Percentiles rank a stretch among this genome's conserved stretches.
phyloP scores from a whole-genome alignment of 2,888 invertebrate genomes.

The Synergus umbraculus region DNA sequence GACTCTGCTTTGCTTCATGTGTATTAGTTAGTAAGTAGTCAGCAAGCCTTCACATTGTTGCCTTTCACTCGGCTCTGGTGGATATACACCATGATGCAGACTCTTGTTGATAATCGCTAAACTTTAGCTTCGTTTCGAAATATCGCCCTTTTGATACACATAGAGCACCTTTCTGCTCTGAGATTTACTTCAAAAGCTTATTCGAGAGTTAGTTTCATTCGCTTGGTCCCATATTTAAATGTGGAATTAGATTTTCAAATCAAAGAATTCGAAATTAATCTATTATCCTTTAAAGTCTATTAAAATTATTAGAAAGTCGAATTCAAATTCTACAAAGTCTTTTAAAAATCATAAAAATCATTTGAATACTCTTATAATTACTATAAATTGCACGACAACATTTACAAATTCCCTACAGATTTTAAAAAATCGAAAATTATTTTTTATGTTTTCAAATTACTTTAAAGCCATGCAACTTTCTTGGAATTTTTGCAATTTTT shows the following conservation, averaged over 20 bases:
- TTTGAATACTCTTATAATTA: too few relatives aligned
- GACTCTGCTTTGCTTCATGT: slow-evolving; percentile 47
- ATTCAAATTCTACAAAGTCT: too few relatives aligned
- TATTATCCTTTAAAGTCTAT: too few relatives aligned
- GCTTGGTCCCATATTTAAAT: background rate
- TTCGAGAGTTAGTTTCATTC: background rate
- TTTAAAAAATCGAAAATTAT: too few relatives aligned
- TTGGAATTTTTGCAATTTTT: too few relatives aligned
- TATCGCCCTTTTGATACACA: slow-evolving; percentile 32
- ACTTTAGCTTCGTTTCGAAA: slow-evolving; percentile 31
- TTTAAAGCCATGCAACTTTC: too few relatives aligned
- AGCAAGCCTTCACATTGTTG: slow-evolving; percentile 73
- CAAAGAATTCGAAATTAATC: too few relatives aligned
- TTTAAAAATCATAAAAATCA: too few relatives aligned
- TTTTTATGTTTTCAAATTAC: too few relatives aligned
- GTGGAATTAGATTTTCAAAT: background rate
- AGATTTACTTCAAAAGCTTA: slow-evolving; percentile 17
- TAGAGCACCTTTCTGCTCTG: slow-evolving; percentile 8
- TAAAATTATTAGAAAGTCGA: too few relatives aligned
- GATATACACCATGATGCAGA: slow-evolving; percentile 42
- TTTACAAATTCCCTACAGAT: too few relatives aligned
- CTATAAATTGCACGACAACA: too few relatives aligned
- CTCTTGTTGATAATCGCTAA: slow-evolving; percentile 35
- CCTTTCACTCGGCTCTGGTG: slow-evolving; percentile 69
- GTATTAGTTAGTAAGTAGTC: slow-evolving; percentile 44